Base-by-base conservation (phyloP, 2,113 vertebrate genomes). In the Symphodus melops region DNA sequence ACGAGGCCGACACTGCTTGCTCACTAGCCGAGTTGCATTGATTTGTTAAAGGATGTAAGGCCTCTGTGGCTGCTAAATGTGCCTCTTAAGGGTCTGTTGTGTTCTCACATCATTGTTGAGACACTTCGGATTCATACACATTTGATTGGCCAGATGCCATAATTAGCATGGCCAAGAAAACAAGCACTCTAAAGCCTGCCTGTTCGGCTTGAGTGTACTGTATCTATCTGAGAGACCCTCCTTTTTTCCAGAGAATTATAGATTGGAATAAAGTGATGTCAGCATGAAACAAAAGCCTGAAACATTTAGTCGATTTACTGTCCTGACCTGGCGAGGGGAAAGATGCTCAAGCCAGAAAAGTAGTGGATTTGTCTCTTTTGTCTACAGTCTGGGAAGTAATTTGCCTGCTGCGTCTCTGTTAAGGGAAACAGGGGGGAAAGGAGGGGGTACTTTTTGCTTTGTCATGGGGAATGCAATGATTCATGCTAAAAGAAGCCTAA, bases 401-500 rank as follows among this genome's bases (percentile, higher is more conserved):
- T 76, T 46, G 52, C 60, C 66, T 79, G 63, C 80, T 79, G 79
- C 51, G 17, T 77, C 56, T 78, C 25, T 68, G 69, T 81, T 78
- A 79, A 23, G 60, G 70, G 75, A 71, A 49, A 59, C 39, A 68
- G 66, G 41, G 75, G 70, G 75, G 68, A 49, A n/a, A n/a, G 53
- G 36, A 68, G 66, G 37, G 75, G 55, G 68, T 52, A 10, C 56
- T 78, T 89, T 87, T 77, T 79, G 85, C 87, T 84, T 84, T 67
- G 81, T 91, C 82, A 87, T 80, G 80, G 81, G 85, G 62, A 86
- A 86, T 81, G 69, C 41, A 28, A 71, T 84, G 90, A 88, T 72
- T 86, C 88, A 88, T 82, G 74, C 82, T 79, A 79, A 90, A 77
- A 81, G 70, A 89, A 81, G 63, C 72, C 73, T 14, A 88, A 89